phyloP scores from a whole-genome alignment of 2,797 vertebrate genomes.

The Momotus momota region DNA sequence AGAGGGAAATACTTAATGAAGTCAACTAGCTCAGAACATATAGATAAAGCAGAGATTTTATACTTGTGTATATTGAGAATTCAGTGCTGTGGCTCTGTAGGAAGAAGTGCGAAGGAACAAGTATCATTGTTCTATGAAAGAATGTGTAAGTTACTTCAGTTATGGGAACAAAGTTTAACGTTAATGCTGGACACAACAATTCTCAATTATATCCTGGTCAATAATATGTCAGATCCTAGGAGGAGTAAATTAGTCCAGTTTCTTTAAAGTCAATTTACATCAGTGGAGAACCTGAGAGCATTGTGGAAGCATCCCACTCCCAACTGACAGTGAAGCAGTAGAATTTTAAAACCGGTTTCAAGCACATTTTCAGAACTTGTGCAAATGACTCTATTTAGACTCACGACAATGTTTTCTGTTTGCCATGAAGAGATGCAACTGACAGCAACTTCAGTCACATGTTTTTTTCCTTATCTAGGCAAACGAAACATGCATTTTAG shows the following conservation, averaged over 20 bases:
- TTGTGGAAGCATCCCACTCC: neutral
- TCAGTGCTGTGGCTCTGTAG: neutral
- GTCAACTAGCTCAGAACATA: slow-evolving; percentile 30
- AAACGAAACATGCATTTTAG: neutral
- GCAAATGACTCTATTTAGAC: neutral
- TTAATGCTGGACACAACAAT: neutral
- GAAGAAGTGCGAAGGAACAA: neutral
- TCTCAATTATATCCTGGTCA: neutral
- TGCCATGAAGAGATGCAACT: neutral
- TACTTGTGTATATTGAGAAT: slow-evolving; percentile 21
- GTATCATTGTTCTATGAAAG: neutral
- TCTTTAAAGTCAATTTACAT: slow-evolving; percentile 7
- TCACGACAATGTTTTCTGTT: neutral
- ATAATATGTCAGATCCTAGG: neutral
- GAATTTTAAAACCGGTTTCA: neutral
- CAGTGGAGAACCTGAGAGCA: neutral
- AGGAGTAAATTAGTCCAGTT: neutral
- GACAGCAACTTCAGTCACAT: neutral
- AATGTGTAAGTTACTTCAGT: neutral
- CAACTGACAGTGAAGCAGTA: neutral
- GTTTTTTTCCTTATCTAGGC: neutral
- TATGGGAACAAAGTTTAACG: neutral
- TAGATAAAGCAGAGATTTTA: slow-evolving; percentile 17
- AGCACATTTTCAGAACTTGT: neutral
- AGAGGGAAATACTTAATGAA: slow-evolving; percentile 50